These are phyloP conservation scores for Parazoanthus atlanticus DNA, from an alignment of 92 coral and sea anemone species.

Conservation along the genomic window DNA sequence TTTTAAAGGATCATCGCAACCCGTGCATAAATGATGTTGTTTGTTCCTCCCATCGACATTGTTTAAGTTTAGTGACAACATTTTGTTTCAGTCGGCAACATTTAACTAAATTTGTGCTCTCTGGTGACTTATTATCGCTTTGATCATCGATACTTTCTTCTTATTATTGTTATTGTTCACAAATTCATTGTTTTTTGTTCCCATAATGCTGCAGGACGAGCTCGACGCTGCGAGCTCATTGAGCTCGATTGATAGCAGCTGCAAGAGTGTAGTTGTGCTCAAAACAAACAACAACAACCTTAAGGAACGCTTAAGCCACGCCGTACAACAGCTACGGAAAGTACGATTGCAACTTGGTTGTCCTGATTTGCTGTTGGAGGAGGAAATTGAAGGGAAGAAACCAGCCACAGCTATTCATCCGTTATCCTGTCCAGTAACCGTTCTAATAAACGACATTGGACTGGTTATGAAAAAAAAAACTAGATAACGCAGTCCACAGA, in stretches of 20 bases:
- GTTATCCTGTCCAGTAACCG: constrained; percentile 48
- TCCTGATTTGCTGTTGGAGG: neutral
- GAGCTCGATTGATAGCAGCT: too few relatives aligned
- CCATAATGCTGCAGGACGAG: neutral
- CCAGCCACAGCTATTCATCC: constrained; percentile 20
- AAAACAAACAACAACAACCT: neutral
- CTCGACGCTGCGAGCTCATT: too few relatives aligned
- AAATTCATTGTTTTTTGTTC: neutral
- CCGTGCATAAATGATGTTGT: constrained; percentile 31
- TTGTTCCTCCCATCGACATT: constrained; percentile 35
- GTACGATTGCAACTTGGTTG: neutral
- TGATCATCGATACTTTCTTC: neutral
- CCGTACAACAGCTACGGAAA: neutral
- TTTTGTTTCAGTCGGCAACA: neutral
- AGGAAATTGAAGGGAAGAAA: neutral
- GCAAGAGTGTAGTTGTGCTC: too few relatives aligned
- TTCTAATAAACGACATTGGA: constrained; percentile 54
- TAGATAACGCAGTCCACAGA: constrained; percentile 1
- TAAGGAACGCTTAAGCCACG: neutral
- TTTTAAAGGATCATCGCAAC: constrained; percentile 50
- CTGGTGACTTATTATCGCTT: neutral
- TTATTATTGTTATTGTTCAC: neutral
- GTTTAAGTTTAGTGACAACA: constrained; percentile 30
- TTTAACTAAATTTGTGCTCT: neutral
- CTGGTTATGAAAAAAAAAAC: constrained; percentile 35